phyloP scores from a whole-genome alignment of 2,113 vertebrate species.

The Diphyllodes magnificus region DNA sequence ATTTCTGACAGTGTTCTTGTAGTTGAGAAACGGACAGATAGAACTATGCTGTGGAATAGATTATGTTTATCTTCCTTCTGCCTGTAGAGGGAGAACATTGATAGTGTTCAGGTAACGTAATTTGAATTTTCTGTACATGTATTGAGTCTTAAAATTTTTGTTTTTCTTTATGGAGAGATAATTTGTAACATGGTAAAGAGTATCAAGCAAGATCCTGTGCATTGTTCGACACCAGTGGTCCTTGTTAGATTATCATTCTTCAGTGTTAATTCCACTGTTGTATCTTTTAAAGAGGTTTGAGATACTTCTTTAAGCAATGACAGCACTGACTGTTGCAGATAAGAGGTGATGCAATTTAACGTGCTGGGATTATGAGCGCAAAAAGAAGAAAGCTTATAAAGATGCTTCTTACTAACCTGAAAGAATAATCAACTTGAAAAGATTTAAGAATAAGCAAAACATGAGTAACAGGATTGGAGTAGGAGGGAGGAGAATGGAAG shows the following conservation, averaged over 20 bases:
- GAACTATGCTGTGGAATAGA: background rate
- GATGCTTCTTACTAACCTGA: background rate
- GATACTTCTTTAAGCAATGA: background rate
- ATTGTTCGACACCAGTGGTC: rapidly evolving
- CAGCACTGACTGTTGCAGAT: background rate
- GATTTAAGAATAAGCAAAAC: background rate
- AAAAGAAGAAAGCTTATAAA: background rate
- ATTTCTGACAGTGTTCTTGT: background rate
- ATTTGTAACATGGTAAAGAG: background rate
- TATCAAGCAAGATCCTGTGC: background rate
- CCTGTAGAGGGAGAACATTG: background rate
- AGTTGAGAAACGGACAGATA: background rate
- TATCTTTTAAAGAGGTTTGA: background rate
- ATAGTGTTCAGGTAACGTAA: background rate
- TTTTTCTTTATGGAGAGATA: background rate
- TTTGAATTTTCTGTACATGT: background rate
- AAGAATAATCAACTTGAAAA: background rate
- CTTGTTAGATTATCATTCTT: background rate
- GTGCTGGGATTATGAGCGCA: background rate
- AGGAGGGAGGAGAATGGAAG: background rate
- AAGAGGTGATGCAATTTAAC: background rate
- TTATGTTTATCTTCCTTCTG: background rate
- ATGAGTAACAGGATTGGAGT: background rate
- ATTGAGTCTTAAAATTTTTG: background rate
- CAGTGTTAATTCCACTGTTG: background rate